Percentiles rank a stretch among this genome's conserved stretches.
phyloP scores from a whole-genome alignment of 2,797 vertebrate species.

The Chrosomus eos region DNA sequence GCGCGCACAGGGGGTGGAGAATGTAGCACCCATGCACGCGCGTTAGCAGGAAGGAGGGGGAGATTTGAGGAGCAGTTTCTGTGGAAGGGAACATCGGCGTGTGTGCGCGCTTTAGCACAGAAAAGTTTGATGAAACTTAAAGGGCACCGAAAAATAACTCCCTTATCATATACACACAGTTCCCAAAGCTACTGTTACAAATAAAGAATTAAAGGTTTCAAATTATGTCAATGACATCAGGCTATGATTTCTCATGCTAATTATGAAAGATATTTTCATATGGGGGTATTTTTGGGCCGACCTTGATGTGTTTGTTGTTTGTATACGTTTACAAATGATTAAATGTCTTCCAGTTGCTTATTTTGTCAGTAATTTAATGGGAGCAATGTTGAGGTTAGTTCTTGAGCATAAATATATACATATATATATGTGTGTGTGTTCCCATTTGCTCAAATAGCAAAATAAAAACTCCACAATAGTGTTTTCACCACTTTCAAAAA shows the following conservation, averaged over 20 bases:
- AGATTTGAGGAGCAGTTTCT: constrained; percentile 37
- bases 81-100: constrained; percentile 30
- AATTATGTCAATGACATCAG: not conserved
- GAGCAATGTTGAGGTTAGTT: not conserved
- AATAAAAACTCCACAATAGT: too few species aligned
- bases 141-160: constrained; percentile 51
- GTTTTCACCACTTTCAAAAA: too few species aligned
- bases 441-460: too few species aligned
- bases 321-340: not conserved
- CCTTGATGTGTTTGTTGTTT: not conserved
- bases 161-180: not conserved
- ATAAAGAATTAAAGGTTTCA: not conserved
- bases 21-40: constrained; percentile 60
- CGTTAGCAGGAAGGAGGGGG: constrained; percentile 51
- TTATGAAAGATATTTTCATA: not conserved
- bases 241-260: not conserved
- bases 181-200: not conserved
- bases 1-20: constrained; percentile 72
- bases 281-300: not conserved
- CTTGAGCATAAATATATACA: too few species aligned
- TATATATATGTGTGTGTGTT: too few species aligned
- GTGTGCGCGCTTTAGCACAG: constrained; percentile 68
- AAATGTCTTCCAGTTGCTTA: not conserved
- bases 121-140: constrained; percentile 72
- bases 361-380: not conserved